Evolutionary conservation across 2,797 vertebrate genomes (phyloP).

Genomic region (Graptemys geographica): DNA sequence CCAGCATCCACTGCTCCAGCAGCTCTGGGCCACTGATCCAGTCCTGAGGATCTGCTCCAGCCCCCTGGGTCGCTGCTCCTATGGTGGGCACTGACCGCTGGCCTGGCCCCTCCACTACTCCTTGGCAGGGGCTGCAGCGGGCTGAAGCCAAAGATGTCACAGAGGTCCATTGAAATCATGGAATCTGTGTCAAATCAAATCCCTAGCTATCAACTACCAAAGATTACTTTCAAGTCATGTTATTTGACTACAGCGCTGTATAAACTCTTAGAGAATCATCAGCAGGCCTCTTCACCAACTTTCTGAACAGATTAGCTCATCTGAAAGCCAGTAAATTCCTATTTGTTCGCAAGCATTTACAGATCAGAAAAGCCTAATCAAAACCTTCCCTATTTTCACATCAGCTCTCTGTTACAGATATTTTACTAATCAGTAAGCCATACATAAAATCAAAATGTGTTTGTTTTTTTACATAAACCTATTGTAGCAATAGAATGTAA

Average conservation of each 20-base stretch:
- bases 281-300: constrained; percentile 59
- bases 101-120: no score
- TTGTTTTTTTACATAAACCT: constrained; percentile 75
- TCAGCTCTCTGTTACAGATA: constrained; percentile 70
- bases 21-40: no score
- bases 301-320: constrained; percentile 68
- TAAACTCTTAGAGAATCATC: constrained; percentile 24
- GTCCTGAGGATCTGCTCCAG: no score
- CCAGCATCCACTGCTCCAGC: no score
- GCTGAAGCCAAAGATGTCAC: no score
- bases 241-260: constrained; percentile 47
- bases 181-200: no score
- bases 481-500: constrained; percentile 44
- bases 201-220: constrained; percentile 52
- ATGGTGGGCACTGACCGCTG: no score
- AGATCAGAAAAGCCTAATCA: constrained; percentile 82
- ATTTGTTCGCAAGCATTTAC: constrained; percentile 78
- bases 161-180: no score
- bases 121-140: no score
- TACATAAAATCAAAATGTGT: constrained; percentile 74
- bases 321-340: constrained; percentile 56
- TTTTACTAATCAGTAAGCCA: constrained; percentile 78
- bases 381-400: constrained; percentile 78
- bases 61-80: no score
- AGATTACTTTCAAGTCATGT: constrained; percentile 52